Conservation (phyloP, 2,797 vertebrate species). For the Miichthys miiuy region DNA sequence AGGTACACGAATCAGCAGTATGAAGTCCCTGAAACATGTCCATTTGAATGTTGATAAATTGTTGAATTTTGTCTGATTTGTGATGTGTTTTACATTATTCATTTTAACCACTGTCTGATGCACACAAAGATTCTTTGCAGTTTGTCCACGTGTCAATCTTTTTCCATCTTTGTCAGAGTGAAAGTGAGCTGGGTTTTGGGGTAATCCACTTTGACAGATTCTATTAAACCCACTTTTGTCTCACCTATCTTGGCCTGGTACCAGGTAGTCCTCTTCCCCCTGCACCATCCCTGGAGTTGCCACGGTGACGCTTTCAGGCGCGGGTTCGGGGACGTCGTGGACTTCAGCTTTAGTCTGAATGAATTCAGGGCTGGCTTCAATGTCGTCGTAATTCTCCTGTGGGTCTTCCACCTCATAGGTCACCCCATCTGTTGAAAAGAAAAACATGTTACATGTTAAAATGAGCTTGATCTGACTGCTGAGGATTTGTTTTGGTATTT, state of each 20-base stretch:
- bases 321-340: not conserved
- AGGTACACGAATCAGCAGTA: not conserved
- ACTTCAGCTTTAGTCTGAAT: slow-evolving; percentile 45
- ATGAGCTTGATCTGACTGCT: not conserved
- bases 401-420: slow-evolving; percentile 69
- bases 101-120: not conserved
- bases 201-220: not conserved
- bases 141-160: not conserved
- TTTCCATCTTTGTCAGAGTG: not conserved
- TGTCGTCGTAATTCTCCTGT: slow-evolving; percentile 76
- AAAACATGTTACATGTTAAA: not conserved
- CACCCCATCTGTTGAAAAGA: slow-evolving; percentile 40
- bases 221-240: slow-evolving; percentile 4
- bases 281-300: not conserved
- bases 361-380: slow-evolving; percentile 17
- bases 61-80: not conserved
- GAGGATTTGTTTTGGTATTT: not conserved
- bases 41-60: not conserved
- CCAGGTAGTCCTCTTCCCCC: slow-evolving; percentile 49
- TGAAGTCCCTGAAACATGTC: not conserved
- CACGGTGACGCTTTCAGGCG: not conserved
- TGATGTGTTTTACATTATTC: not conserved
- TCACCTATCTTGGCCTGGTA: slow-evolving; percentile 65
- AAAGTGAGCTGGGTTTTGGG: not conserved
- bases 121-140: not conserved